Conservation (phyloP, 2,797 vertebrate genomes). For the Cirrhinus molitorella region DNA sequence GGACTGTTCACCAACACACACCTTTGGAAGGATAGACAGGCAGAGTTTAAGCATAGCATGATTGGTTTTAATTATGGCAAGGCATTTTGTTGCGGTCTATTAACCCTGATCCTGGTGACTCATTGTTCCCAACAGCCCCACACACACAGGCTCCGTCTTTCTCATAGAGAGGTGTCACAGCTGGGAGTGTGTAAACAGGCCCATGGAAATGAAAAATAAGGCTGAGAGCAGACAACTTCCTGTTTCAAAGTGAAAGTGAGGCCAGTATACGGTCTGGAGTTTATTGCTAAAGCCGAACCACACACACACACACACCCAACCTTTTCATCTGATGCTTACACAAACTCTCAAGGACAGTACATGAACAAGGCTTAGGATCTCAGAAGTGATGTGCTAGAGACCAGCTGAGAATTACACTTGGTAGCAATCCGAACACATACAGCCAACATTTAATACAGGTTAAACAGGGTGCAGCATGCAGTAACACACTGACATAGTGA, state of each 20-base stretch:
- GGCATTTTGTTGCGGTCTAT: conserved; percentile 64
- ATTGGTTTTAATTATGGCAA: conserved; percentile 66
- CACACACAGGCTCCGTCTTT: background rate
- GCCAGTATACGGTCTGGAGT: background rate
- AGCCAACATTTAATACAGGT: background rate
- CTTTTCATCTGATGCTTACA: background rate
- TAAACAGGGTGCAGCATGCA: background rate
- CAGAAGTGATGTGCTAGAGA: background rate
- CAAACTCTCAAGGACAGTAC: background rate
- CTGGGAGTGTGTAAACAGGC: conserved; percentile 57
- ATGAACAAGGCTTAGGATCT: background rate
- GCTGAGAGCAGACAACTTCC: conserved; percentile 41
- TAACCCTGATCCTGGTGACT: conserved; percentile 69
- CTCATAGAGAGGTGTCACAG: conserved; percentile 45
- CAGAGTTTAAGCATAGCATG: conserved; percentile 21
- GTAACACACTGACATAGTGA: background rate
- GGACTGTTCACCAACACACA: background rate
- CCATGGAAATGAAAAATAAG: conserved; percentile 45
- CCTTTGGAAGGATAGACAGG: conserved; percentile 3
- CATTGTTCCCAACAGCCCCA: conserved; percentile 64
- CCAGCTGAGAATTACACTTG: background rate
- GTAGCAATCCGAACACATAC: background rate
- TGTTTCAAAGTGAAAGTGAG: conserved; percentile 45
- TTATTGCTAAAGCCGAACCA: background rate
- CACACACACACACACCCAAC: background rate